These are phyloP conservation scores for Apoda limacodes DNA, from an alignment of 2,888 invertebrate genomes.

Conservation along the genomic window DNA sequence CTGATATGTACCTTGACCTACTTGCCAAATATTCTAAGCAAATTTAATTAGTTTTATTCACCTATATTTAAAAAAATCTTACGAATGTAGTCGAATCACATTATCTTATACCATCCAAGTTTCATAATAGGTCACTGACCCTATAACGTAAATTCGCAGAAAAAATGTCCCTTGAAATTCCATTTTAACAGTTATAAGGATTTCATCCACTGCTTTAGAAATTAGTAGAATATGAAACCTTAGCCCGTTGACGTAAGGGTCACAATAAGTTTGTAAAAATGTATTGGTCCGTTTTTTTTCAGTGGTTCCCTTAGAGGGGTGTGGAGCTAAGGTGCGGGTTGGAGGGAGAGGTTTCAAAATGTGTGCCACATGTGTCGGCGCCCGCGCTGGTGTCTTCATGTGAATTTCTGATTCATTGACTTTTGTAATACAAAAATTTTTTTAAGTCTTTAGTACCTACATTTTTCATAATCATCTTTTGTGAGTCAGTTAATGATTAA, in stretches of 20 bases:
- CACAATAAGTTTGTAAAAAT: constrained; percentile 22
- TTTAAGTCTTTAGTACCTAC: no score
- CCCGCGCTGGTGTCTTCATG: constrained; percentile 41
- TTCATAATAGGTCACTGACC: constrained; percentile 39
- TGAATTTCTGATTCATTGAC: constrained; percentile 61
- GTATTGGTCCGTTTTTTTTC: constrained; percentile 44
- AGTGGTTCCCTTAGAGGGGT: constrained; percentile 49
- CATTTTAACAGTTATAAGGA: no score
- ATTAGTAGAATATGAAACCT: constrained; percentile 18
- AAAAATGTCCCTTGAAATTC: constrained; percentile 30
- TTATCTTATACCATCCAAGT: no score
- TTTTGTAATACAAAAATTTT: constrained; percentile 40
- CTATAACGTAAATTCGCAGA: constrained; percentile 23
- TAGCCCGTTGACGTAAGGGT: constrained; percentile 25
- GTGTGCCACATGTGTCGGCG: constrained; percentile 54
- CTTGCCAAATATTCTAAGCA: no score
- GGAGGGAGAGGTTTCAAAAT: constrained; percentile 41
- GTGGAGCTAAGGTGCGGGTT: constrained; percentile 26
- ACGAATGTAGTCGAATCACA: no score
- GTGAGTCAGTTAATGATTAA: no score
- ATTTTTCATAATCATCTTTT: constrained; percentile 17
- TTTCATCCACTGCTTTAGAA: no score
- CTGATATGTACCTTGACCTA: no score
- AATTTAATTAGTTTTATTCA: no score
- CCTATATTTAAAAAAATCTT: no score